Percentiles rank a stretch among this genome's conserved stretches.
Conservation (phyloP, 2,113 vertebrate species). For the Albula goreensis region DNA sequence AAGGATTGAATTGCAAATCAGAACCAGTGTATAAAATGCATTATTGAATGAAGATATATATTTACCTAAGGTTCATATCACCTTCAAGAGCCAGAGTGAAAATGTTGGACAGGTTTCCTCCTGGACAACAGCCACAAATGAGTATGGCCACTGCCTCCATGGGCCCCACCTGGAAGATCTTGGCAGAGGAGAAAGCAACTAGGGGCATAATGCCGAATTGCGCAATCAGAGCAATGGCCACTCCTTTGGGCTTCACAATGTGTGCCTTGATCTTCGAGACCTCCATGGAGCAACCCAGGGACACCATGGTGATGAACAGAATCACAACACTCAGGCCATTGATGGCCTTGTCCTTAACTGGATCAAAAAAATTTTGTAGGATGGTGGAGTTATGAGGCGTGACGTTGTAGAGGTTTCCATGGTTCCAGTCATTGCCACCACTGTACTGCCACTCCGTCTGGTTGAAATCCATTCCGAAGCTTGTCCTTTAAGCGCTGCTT, state of each 20-base stretch:
- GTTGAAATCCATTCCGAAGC: conserved; percentile 27
- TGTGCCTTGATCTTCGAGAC: conserved; percentile 75
- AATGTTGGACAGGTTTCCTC: conserved; percentile 78
- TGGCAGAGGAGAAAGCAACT: conserved; percentile 73
- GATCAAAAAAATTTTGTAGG: conserved; percentile 33
- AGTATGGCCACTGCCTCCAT: conserved; percentile 75
- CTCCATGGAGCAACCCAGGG: conserved; percentile 81
- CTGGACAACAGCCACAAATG: conserved; percentile 82
- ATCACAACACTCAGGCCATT: conserved; percentile 53
- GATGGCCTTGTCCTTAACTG: conserved; percentile 56
- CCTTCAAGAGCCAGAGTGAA: conserved; percentile 75
- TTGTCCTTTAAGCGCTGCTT: neutral
- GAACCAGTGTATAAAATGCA: too few relatives aligned
- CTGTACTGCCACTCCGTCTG: conserved; percentile 32
- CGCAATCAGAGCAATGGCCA: conserved; percentile 69
- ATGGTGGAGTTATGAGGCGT: conserved; percentile 50
- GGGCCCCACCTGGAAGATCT: conserved; percentile 63
- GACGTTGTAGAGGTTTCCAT: conserved; percentile 29
- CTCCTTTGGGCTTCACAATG: conserved; percentile 74
- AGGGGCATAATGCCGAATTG: conserved; percentile 86
- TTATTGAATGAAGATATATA: too few relatives aligned
- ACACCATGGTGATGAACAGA: conserved; percentile 72
- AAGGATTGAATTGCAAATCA: too few relatives aligned
- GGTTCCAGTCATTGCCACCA: conserved; percentile 12
- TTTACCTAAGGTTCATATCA: conserved; percentile 86